A percentile compares a stretch with the other conserved stretches of the same genome.
phyloP scores from a whole-genome alignment of 2,797 vertebrate genomes.

The Eulemur rubriventer region DNA sequence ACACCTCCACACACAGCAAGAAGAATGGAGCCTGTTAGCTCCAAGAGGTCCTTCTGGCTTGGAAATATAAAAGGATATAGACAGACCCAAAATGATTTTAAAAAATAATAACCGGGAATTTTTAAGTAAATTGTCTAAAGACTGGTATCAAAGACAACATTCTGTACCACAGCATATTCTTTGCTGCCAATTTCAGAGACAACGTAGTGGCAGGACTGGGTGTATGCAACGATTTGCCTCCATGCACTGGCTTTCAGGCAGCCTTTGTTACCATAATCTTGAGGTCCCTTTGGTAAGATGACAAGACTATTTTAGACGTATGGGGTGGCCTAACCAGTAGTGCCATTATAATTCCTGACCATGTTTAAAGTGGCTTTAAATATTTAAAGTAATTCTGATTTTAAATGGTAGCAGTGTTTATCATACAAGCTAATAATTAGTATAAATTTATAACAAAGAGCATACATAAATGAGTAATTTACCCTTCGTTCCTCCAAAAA shows the following conservation, averaged over 20 bases:
- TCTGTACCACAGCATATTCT: not conserved
- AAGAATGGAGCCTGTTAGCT: not conserved
- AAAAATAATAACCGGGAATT: not conserved
- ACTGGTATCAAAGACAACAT: not conserved
- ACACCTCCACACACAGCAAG: not conserved
- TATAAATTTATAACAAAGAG: not conserved
- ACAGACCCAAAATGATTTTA: not conserved
- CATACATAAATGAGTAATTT: not conserved
- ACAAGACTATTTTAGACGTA: not conserved
- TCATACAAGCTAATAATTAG: not conserved
- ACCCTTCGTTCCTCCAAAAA: not conserved
- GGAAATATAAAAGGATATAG: not conserved
- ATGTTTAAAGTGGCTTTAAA: not conserved
- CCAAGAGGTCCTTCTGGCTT: not conserved
- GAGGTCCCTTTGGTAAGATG: not conserved
- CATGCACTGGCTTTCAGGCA: not conserved
- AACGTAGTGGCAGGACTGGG: not conserved
- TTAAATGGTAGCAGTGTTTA: slow-evolving; percentile 9
- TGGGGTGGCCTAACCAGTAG: not conserved
- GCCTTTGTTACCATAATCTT: not conserved
- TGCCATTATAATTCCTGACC: not conserved
- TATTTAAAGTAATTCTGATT: slow-evolving; percentile 39
- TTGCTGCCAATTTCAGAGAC: not conserved
- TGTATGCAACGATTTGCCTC: not conserved
- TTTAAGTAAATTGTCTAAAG: slow-evolving; percentile 9